These are phyloP conservation scores for Enhydra lutris DNA, from an alignment of 2,113 vertebrate species.

Conservation along the genomic window DNA sequence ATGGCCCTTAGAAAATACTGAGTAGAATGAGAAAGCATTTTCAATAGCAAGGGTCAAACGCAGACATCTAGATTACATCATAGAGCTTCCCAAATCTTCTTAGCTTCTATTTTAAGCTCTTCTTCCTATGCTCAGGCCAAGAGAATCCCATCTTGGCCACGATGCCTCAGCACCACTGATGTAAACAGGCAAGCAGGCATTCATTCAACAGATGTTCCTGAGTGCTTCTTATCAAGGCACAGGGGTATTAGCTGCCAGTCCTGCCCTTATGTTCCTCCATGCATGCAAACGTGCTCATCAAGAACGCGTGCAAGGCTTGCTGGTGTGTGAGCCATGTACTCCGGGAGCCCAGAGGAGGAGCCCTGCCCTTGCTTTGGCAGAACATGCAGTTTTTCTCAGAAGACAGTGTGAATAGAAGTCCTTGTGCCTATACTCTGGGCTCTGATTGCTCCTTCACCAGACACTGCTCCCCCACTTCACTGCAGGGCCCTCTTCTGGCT, in stretches of 20 bases:
- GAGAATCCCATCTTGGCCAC: too few relatives aligned
- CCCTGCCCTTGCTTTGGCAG: neutral
- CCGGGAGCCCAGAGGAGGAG: neutral
- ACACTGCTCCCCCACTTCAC: accelerated
- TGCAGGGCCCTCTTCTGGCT: neutral
- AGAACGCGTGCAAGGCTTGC: accelerated
- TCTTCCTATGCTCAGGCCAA: neutral
- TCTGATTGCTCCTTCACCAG: neutral
- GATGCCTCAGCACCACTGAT: too few relatives aligned
- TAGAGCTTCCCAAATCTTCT: neutral
- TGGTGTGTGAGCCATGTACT: accelerated
- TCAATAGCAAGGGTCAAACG: neutral
- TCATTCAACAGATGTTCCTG: neutral
- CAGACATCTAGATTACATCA: neutral
- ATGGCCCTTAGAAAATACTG: neutral
- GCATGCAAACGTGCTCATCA: neutral
- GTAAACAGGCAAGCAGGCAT: accelerated
- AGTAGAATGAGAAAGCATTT: neutral
- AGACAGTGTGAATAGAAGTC: neutral
- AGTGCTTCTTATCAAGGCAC: neutral
- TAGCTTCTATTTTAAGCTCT: neutral
- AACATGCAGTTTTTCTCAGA: neutral
- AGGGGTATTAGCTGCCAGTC: accelerated
- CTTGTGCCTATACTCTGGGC: accelerated
- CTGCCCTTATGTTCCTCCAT: neutral